Percentiles rank a stretch among this genome's conserved stretches.
Conservation (phyloP, 2,113 vertebrate species). For the Esox niger region DNA sequence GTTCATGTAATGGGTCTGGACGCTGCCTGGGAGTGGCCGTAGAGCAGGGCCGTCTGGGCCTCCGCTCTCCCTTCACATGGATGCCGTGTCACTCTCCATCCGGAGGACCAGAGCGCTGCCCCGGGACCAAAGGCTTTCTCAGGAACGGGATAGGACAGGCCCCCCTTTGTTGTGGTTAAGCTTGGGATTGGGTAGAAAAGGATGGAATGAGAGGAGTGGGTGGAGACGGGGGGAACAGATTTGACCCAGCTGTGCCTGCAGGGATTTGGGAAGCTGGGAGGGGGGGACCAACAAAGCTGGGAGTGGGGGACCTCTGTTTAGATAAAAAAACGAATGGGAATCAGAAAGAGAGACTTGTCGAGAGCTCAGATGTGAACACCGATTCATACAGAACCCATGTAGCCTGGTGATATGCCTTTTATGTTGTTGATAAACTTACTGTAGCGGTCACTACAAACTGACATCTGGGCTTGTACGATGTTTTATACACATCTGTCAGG, state of each 20-base stretch:
- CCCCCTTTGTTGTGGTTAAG: conserved; percentile 10
- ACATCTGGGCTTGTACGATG: too few species aligned
- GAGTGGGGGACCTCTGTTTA: too few species aligned
- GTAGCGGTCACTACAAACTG: too few species aligned
- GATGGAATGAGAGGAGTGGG: neutral
- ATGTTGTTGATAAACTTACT: too few species aligned
- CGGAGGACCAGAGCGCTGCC: neutral
- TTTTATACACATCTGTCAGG: too few species aligned
- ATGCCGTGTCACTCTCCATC: conserved; percentile 10
- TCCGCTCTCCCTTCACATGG: conserved; percentile 8
- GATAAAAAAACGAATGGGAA: too few species aligned
- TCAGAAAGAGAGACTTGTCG: too few species aligned
- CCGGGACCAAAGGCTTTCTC: conserved; percentile 5
- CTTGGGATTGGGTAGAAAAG: neutral
- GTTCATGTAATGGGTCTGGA: conserved; percentile 25
- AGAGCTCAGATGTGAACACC: too few species aligned
- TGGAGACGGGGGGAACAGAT: conserved; percentile 6
- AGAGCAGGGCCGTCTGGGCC: neutral
- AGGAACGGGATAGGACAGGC: conserved; percentile 10
- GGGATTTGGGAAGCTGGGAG: neutral
- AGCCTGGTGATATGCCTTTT: too few species aligned
- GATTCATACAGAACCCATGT: too few species aligned
- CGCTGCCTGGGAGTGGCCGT: conserved; percentile 19
- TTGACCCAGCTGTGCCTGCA: conserved; percentile 31
- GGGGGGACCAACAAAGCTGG: neutral